A percentile compares a stretch with the other conserved stretches of the same genome.
phyloP scores from a whole-genome alignment of 1,140 invertebrate genomes.

The Drosophila erecta region DNA sequence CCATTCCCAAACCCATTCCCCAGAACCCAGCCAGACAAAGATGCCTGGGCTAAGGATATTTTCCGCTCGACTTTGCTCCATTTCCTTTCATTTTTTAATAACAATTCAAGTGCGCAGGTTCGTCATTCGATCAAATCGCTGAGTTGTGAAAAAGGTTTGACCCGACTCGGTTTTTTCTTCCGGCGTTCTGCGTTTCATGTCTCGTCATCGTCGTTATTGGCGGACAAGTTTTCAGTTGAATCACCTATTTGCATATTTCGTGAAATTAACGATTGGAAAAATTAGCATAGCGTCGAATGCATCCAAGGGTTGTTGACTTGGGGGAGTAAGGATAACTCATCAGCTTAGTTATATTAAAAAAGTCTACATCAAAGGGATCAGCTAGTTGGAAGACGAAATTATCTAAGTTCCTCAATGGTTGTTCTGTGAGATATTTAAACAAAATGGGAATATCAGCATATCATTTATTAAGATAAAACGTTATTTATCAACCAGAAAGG shows the following conservation, averaged over 20 bases:
- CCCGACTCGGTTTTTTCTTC: constrained; percentile 20
- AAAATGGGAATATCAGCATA: no score
- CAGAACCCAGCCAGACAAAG: constrained; percentile 23
- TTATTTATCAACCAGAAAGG: no score
- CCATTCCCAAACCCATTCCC: background rate
- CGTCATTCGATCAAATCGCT: constrained; percentile 54
- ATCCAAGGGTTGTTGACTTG: background rate
- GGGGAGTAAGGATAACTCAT: constrained; percentile 15
- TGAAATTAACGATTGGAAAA: constrained; percentile 72
- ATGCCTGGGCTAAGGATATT: constrained; percentile 51
- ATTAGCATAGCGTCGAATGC: constrained; percentile 51
- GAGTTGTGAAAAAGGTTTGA: constrained; percentile 67
- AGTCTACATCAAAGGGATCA: constrained; percentile 1
- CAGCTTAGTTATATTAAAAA: constrained; percentile 8
- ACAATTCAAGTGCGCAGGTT: constrained; percentile 60
- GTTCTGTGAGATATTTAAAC: no score
- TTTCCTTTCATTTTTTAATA: constrained; percentile 66
- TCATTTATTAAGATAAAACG: no score
- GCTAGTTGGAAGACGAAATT: no score
- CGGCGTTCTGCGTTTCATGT: constrained; percentile 34
- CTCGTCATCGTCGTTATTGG: constrained; percentile 53
- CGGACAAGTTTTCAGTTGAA: constrained; percentile 67
- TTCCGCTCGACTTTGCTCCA: constrained; percentile 29
- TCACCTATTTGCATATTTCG: constrained; percentile 70
- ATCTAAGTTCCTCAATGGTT: no score